Conservation (phyloP, 2,888 invertebrate genomes). For the Peribatodes rhomboidaria region DNA sequence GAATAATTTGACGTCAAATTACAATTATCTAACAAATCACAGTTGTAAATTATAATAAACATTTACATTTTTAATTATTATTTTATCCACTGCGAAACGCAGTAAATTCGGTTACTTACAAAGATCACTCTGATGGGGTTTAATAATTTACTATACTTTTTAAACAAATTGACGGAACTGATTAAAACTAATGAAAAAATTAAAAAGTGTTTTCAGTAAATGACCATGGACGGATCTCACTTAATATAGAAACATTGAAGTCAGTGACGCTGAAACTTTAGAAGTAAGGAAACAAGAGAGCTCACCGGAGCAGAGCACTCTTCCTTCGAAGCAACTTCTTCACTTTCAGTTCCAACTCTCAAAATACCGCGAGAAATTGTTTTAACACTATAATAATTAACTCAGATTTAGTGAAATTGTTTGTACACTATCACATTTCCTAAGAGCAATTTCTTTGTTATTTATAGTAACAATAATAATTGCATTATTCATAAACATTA, state of each 20-base stretch:
- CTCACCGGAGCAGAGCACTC: too few relatives aligned
- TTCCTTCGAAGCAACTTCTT: too few relatives aligned
- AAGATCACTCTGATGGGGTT: too few relatives aligned
- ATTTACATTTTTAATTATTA: too few relatives aligned
- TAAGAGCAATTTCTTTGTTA: constrained; percentile 1
- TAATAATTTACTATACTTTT: too few relatives aligned
- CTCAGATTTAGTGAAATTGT: background rate
- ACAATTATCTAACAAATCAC: background rate
- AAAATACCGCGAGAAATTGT: background rate
- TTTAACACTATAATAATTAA: background rate
- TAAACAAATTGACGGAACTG: background rate
- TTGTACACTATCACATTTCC: constrained; percentile 3
- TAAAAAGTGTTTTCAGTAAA: constrained; percentile 44
- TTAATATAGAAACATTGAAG: constrained; percentile 54
- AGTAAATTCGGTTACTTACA: too few relatives aligned
- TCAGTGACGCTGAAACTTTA: constrained; percentile 1
- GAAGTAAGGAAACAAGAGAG: background rate
- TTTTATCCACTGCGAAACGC: too few relatives aligned
- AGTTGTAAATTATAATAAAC: background rate
- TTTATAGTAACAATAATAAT: constrained; percentile 4
- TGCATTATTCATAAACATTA: background rate
- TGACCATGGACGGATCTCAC: constrained; percentile 75
- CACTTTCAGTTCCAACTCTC: background rate
- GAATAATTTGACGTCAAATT: background rate
- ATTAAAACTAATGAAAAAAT: background rate